Evolutionary conservation across 2,797 vertebrate species (phyloP).

Genomic region (Pipistrellus kuhlii): DNA sequence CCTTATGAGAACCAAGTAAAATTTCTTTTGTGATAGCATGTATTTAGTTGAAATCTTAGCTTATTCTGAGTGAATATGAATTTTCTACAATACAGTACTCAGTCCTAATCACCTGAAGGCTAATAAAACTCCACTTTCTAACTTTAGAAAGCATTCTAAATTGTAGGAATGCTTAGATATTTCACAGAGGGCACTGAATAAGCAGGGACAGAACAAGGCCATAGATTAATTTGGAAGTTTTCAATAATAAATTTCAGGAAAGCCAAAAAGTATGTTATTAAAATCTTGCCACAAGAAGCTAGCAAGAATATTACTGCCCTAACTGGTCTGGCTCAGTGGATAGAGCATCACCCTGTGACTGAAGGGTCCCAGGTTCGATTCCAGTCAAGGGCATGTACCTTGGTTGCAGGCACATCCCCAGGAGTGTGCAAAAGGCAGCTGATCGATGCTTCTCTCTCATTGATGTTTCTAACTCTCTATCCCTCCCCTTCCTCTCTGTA

Average conservation of each 20-base stretch:
- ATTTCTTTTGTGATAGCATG: not conserved
- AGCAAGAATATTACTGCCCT: conserved; percentile 44
- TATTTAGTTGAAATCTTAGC: conserved; percentile 39
- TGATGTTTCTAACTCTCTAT: too few relatives aligned
- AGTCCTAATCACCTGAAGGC: not conserved
- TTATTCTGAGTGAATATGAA: not conserved
- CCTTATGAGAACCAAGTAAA: conserved; percentile 9
- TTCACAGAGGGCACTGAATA: not conserved
- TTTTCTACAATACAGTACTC: not conserved
- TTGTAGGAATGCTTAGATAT: not conserved
- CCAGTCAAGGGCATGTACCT: too few relatives aligned
- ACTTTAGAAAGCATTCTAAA: conserved; percentile 19
- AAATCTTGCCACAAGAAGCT: conserved; percentile 2
- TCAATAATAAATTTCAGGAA: conserved; percentile 60
- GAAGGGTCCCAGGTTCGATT: too few relatives aligned
- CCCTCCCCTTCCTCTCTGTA: too few relatives aligned
- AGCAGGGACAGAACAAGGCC: conserved; percentile 4
- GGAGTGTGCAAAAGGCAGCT: too few relatives aligned
- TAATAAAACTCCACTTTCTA: conserved; percentile 45
- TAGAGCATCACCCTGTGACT: too few relatives aligned
- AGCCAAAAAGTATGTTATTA: conserved; percentile 42
- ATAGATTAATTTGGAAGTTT: conserved; percentile 27
- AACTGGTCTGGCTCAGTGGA: too few relatives aligned
- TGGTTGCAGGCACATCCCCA: too few relatives aligned
- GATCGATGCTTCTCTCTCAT: too few relatives aligned